Base-by-base conservation (phyloP, 2,113 vertebrate genomes). In the Morphnarchus princeps region DNA sequence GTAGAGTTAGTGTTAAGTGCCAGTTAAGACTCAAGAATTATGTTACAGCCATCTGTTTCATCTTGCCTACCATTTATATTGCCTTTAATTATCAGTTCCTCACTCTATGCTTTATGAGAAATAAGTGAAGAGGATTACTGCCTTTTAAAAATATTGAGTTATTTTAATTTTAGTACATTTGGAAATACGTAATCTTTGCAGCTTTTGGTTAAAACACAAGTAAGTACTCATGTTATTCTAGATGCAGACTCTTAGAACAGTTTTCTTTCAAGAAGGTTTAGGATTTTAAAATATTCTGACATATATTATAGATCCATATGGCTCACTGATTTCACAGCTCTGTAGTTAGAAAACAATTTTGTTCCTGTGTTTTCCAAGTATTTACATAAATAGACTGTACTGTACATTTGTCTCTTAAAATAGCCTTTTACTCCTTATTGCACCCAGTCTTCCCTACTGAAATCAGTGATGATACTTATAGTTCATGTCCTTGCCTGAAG, bases 21-120 rank as follows among this genome's bases (percentile, higher is more conserved):
- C 89, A 95, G 40, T 94, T 97, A 95, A 96, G 94, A 93, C 63
- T 66, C 90, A 84, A 88, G 29, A 97, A 79, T 95, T 95, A 52
- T 11, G 29, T 82, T 94, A 62, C 72, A 82, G 72, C 94, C 90
- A 92, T 96, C 89, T 96, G 97, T 93, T 97, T 93, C 82, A 91
- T 90, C 77, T 95, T 96, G 86, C 93, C 57, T 97, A 34, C 57
- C 87, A 84, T 91, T 95, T 96, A 13, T 81, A 93, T 55, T 85
- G 82, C 90, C 94, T 98, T 97, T 93, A 96, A 93, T 96, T 81
- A 90, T 59, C 69, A 65, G 62, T 79, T 94, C 78, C 43, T 91
- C 92, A 87, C 65, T 84, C 70, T 76, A 25, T 57, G 31, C 81
- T 93, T 96, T 90, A 36, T 93, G 79, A 92, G 81, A 97, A 95